These are phyloP conservation scores for Acanthococcus lagerstroemiae DNA, from an alignment of 2,888 invertebrate genomes.

Conservation along the genomic window DNA sequence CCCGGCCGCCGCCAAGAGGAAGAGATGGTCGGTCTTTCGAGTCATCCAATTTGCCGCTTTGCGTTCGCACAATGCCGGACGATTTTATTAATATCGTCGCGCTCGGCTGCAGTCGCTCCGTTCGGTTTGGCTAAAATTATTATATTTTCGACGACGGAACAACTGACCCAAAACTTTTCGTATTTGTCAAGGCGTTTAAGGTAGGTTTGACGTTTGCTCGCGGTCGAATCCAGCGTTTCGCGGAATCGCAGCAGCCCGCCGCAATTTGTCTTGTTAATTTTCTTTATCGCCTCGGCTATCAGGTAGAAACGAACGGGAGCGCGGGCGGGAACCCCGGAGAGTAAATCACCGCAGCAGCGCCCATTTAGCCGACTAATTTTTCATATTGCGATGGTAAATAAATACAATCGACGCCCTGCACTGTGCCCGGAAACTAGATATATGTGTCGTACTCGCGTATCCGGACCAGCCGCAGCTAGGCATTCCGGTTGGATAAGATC, in stretches of 20 bases:
- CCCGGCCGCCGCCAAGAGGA: no score
- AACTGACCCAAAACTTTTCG: background rate
- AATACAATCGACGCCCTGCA: no score
- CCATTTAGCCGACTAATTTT: no score
- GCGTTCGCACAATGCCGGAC: slow-evolving; percentile 17
- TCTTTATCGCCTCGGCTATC: no score
- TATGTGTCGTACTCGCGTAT: no score
- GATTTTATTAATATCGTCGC: slow-evolving; percentile 22
- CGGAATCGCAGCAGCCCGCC: background rate
- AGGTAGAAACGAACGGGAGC: background rate
- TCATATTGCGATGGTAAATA: no score
- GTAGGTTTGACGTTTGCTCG: slow-evolving; percentile 4
- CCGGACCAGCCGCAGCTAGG: no score
- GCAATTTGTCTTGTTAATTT: background rate
- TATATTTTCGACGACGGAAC: background rate
- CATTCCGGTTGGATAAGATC: no score
- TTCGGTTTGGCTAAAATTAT: background rate
- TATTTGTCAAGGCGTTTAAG: slow-evolving; percentile 1
- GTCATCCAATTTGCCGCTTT: slow-evolving; percentile 27
- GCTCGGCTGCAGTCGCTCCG: background rate
- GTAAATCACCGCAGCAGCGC: no score
- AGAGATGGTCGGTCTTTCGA: background rate
- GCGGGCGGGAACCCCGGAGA: no score
- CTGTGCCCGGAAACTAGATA: no score
- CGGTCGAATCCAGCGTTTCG: background rate